Base-by-base conservation (phyloP, 2,113 vertebrate genomes). In the Alosa alosa region DNA sequence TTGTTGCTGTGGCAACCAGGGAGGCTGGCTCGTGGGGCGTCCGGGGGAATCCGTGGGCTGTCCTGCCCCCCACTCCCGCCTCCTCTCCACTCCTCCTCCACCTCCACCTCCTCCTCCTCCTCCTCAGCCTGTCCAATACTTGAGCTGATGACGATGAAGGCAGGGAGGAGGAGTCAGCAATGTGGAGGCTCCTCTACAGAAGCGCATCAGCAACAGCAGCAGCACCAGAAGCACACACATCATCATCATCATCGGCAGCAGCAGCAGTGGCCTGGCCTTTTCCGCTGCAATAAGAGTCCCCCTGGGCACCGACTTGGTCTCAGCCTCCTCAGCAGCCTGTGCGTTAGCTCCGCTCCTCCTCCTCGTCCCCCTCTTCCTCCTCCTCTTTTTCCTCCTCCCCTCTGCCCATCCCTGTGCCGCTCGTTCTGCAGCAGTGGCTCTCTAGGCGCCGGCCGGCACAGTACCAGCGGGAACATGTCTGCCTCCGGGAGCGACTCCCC, bases 1-100 rank as follows among this genome's bases (percentile, higher is more conserved):
- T 85, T 91, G 94, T 96, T 96, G 94, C 94, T 87, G 87, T 45
- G 90, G 88, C 90, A 92, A 94, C 93, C 86, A 3, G 87, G 87
- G 89, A 90, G 89, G 84, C 93, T 93, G 91, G 90, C 90, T 91
- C 88, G 89, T 88, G 89, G 91, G 87, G 22, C 81, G 86, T 90
- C 90, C 86, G 64, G 91, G 92, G 91, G 85, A 88, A 89, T 92
- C 92, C 92, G 84, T 82, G 91, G 91, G 91, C 91, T 92, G 93
- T 90, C 88, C 92, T 91, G 92, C 84, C 89, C 81, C 87, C 89
- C 81, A 86, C 87, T 47, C 9, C 87, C 47, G 25, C 39, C 82
- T 81, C 86, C 89, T 89, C 68, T 90, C 87, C 49, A 81, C 87
- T 78, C 64, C 64, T 72, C 64, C 64, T 72, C n/a, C 64, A 15